Base-by-base conservation (phyloP, 2,888 invertebrate genomes). In the Temnothorax unifasciatus region DNA sequence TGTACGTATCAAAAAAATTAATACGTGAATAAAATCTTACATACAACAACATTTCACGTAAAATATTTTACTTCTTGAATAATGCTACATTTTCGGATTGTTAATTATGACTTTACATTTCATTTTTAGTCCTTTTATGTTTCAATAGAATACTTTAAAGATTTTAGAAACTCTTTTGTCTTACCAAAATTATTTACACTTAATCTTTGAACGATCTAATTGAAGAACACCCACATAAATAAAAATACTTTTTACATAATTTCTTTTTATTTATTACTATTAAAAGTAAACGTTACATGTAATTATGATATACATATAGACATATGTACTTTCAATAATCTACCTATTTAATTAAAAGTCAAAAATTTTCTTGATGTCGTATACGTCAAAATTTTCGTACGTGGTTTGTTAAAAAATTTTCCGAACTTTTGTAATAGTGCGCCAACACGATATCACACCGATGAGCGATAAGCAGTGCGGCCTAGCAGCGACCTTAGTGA, bases 1-100 rank as follows among this genome's bases (percentile, higher is more conserved):
- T 71, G 34, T 59, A 79, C 21, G 54, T 29, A 41, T 64, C 41
- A 52, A 76, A 41, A 2, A 44, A 69, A 13, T 41, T 44, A 69
- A 13, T 41, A 54, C 3, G 52, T 34, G 21, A 29, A 59, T 59
- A 15, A 21, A 38, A 4, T 47, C 11, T 6, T 25, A 21, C 8
- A 52, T 61, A 41, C 29, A n/a, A 50, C 11, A 2, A 50, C 11
- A 2, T 63, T 21, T 63, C 5, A 11, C 21, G 52, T 41, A 47
- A 47, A 11, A 34, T 50, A 15, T n/a, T 76, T 38, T 54, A 64
- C 13, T 76, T 52, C 18, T 38, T 21, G 0, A 75, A 76, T 29
- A 74, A 54, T 57, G 6, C 8, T 6, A n/a, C 29, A 9, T n/a
- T 47, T 61, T 44, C 44, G 2, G 11, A 41, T 59, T 57, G 15